Conservation (phyloP, 2,888 invertebrate genomes). For the Eupithecia dodoneata region DNA sequence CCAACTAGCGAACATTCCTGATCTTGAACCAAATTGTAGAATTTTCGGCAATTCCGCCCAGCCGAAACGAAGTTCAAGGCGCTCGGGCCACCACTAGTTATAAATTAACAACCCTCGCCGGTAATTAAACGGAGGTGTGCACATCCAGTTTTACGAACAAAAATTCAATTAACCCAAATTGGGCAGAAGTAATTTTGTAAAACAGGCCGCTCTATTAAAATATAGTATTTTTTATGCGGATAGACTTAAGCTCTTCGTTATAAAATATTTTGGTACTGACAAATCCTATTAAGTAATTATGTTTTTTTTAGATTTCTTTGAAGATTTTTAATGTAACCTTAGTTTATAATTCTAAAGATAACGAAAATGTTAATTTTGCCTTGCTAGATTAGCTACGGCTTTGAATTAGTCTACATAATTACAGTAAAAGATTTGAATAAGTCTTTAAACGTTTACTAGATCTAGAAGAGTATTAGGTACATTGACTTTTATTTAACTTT, state of each 20-base stretch:
- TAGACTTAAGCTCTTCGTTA: slow-evolving; percentile 52
- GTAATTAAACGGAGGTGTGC: slow-evolving; percentile 80
- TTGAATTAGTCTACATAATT: neutral
- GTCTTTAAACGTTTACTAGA: neutral
- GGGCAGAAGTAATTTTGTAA: slow-evolving; percentile 70
- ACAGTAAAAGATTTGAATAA: neutral
- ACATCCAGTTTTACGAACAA: slow-evolving; percentile 76
- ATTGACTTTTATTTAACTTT: no score
- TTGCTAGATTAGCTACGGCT: neutral
- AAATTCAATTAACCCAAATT: slow-evolving; percentile 80
- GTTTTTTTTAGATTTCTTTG: slow-evolving; percentile 39
- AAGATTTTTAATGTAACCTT: slow-evolving; percentile 48
- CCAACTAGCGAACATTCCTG: neutral
- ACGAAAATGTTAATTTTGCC: neutral
- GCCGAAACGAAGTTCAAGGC: slow-evolving; percentile 18
- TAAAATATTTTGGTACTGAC: slow-evolving; percentile 51
- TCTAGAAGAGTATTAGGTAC: neutral
- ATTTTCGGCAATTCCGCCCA: neutral
- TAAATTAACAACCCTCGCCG: slow-evolving; percentile 80
- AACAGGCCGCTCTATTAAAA: slow-evolving; percentile 63
- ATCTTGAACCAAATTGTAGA: neutral
- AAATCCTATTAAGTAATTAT: slow-evolving; percentile 53
- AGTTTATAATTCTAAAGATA: neutral
- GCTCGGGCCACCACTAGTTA: slow-evolving; percentile 48
- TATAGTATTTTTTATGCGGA: slow-evolving; percentile 60